These are phyloP conservation scores for Scolopax rusticola DNA, from an alignment of 2,797 vertebrate genomes.

Conservation along the genomic window DNA sequence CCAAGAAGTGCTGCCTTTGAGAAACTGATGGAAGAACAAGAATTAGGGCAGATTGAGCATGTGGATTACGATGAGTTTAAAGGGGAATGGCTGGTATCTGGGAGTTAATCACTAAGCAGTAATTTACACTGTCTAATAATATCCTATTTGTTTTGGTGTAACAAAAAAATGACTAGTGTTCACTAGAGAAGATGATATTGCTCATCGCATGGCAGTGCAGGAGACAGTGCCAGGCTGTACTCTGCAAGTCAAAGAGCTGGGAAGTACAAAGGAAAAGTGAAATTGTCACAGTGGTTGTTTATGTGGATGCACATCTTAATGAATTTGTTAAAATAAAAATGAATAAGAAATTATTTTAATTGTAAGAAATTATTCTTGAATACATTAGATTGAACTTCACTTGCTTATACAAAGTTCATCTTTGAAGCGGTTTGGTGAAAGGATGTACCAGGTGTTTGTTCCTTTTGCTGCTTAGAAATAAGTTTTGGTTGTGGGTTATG, in stretches of 20 bases:
- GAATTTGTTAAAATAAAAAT: background rate
- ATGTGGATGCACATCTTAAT: background rate
- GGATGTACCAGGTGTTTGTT: background rate
- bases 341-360: background rate
- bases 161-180: background rate
- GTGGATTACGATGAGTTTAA: background rate
- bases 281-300: background rate
- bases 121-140: background rate
- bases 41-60: background rate
- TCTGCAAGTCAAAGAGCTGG: background rate
- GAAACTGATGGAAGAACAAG: background rate
- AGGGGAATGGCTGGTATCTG: background rate
- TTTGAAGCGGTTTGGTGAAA: background rate
- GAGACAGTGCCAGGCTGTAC: background rate
- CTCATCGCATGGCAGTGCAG: background rate
- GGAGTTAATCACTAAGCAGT: slow-evolving; percentile 8
- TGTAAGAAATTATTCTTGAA: background rate
- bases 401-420: background rate
- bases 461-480: background rate
- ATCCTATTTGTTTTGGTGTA: slow-evolving; percentile 10
- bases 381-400: background rate
- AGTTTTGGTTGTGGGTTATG: background rate
- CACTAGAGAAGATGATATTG: background rate
- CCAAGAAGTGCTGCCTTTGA: background rate
- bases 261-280: background rate